Evolutionary conservation across 2,797 vertebrate genomes (phyloP), one percentile per base, ranked within the genome.

Genomic region (Cheirogaleus major): DNA sequence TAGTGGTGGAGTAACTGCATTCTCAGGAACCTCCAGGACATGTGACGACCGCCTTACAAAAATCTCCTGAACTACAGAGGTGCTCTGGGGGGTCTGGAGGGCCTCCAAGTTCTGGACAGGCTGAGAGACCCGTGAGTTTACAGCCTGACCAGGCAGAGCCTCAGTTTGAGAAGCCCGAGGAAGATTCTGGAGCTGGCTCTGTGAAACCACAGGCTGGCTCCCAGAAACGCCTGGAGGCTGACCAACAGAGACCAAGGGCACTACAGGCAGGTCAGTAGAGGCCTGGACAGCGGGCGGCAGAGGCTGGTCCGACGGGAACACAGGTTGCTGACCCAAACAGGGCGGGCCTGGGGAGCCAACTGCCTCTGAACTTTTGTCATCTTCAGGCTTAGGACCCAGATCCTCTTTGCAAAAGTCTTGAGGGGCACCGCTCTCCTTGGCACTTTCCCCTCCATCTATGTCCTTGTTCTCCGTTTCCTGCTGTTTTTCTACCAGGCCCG

Each of bases 401-500:
- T 15, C 12, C 72, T 59, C 45, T 13, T 5, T 1, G 57, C 50
- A 2, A 3, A 15, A 2, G 61, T 38, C 90, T 9, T 43, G 41
- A 7, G 35, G 8, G 2, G 6, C 55, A 3, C 30, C 30, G 4
- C 41, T 38, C 70, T 59, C 45, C 38, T 5, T 2, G 65, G 27
- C 45, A 38, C 0, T 22, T 20, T 4, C 11, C 72, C 12, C 3
- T 65, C 41, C 13, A 69, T 30, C 79, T 89, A 12, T 32, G 94
- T n/a, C 3, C 50, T 79, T n/a, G 69, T 25, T 80, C 89, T 98
- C 69, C 97, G 92, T 50, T 97, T 97, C 18, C 23, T 7, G 63
- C 69, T 15, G 32, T n/a, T 10, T 30, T 2, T 45, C 30, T 0
- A 30, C 4, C 98, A 30, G 14, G 98, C 98, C 92, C 2, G 88